Evolutionary conservation across 1,140 invertebrate species (phyloP).

Genomic region (Riptortus pedestris): DNA sequence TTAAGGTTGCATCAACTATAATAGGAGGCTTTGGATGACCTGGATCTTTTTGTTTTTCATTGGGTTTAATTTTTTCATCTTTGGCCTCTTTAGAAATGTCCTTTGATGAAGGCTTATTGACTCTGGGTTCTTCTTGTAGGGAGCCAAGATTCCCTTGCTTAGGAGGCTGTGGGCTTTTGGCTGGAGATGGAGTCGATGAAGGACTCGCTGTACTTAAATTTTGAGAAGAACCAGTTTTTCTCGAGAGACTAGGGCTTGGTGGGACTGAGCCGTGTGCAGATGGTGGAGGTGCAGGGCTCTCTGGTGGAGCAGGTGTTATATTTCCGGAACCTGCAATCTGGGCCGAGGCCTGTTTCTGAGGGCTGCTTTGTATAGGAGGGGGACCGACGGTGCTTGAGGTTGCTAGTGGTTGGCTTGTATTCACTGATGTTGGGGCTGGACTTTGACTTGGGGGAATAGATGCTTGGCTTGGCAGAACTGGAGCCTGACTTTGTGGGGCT

Average conservation of each 20-base stretch:
- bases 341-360: neutral
- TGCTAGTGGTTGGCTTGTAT: neutral
- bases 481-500: too few relatives aligned
- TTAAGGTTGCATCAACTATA: neutral
- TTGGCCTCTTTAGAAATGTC: neutral
- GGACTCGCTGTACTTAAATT: neutral
- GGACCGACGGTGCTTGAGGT: neutral
- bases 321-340: neutral
- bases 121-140: neutral
- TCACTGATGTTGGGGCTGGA: neutral
- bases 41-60: conserved; percentile 1
- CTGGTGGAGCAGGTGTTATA: conserved; percentile 14
- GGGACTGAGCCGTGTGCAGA: neutral
- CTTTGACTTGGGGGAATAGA: neutral
- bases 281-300: neutral
- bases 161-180: neutral
- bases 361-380: too few relatives aligned
- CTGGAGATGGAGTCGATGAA: neutral
- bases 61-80: neutral
- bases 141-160: neutral
- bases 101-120: neutral
- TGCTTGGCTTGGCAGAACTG: neutral
- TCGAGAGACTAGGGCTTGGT: neutral
- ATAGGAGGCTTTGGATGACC: neutral
- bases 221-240: neutral